Base-by-base conservation (phyloP, 1,140 invertebrate species). In the Scaptomyza hsui region DNA sequence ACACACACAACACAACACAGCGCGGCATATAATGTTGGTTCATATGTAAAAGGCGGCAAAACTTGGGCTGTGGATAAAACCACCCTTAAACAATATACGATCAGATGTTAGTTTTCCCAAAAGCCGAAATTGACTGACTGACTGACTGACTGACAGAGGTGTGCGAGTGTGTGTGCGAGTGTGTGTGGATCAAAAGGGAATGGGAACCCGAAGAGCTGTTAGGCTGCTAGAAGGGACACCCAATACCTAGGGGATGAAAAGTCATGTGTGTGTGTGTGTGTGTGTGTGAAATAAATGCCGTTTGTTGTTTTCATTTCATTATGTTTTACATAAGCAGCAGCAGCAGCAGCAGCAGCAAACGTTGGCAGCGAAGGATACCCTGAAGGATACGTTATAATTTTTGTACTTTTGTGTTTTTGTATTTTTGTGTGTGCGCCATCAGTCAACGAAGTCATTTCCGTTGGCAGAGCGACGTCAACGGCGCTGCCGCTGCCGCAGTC, bases 31-130 rank as follows among this genome's bases (percentile, higher is more conserved):
- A 48, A 29, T 57, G 47, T 52, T 60, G 12, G 32, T n/a, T 24
- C 6, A 24, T 68, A 74, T 62, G 39, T 63, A 59, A 65, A 57
- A 67, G 56, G 51, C 49, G 32, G n/a, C 65, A 60, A 53, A 56
- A 76, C 51, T 62, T 75, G 68, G 62, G 41, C 64, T 26, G 7
- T 29, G 24, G 12, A 29, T 29, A 29, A 65, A 72, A 60, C 72
- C 68, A 75, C 68, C 72, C 72, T 29, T 75, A 75, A 26, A n/a
- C n/a, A n/a, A n/a, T n/a, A n/a, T 44, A 44, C 37, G 86, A 91
- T 91, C 89, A 91, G 89, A 91, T 91, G 89, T 91, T 90, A 91
- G 89, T 89, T 91, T 91, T 91, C 89, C 89, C 89, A 89, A 89
- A 89, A 76, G 64, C 62, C 61, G 51, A 48, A 67, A 55, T 37